phyloP scores from a whole-genome alignment of 1,140 invertebrate species.

The Battus philenor region DNA sequence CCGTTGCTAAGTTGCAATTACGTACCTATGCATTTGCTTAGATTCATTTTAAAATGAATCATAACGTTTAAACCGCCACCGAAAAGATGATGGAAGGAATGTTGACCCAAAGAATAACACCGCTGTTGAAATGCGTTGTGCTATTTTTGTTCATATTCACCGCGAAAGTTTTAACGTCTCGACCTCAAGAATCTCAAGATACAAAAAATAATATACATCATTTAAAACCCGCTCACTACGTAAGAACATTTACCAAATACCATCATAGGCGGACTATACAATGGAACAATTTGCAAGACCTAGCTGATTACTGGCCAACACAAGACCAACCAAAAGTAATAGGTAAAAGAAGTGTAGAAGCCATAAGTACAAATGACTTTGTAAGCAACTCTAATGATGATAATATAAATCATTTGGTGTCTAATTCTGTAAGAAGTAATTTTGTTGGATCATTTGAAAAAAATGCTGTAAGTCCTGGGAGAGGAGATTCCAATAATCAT shows the following conservation, averaged over 20 bases:
- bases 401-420: constrained; percentile 33
- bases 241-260: constrained; percentile 66
- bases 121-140: constrained; percentile 59
- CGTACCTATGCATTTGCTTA: constrained; percentile 30
- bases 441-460: constrained; percentile 30
- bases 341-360: constrained; percentile 42
- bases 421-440: constrained; percentile 32
- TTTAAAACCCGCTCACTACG: constrained; percentile 52
- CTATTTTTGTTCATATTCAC: constrained; percentile 67
- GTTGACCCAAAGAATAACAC: constrained; percentile 53
- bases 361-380: constrained; percentile 40
- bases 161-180: constrained; percentile 59
- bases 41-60: constrained; percentile 5
- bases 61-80: neutral
- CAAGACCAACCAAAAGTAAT: constrained; percentile 44
- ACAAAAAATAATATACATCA: constrained; percentile 51
- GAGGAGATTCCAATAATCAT: constrained; percentile 23
- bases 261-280: constrained; percentile 63
- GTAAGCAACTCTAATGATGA: constrained; percentile 22
- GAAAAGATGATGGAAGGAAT: constrained; percentile 54
- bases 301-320: constrained; percentile 43
- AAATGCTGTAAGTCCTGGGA: constrained; percentile 24
- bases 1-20: constrained; percentile 49
- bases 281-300: constrained; percentile 47
- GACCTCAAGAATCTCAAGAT: constrained; percentile 54